These are phyloP conservation scores for Peromyscus maniculatus DNA, from an alignment of 2,113 vertebrate genomes.

Conservation along the genomic window DNA sequence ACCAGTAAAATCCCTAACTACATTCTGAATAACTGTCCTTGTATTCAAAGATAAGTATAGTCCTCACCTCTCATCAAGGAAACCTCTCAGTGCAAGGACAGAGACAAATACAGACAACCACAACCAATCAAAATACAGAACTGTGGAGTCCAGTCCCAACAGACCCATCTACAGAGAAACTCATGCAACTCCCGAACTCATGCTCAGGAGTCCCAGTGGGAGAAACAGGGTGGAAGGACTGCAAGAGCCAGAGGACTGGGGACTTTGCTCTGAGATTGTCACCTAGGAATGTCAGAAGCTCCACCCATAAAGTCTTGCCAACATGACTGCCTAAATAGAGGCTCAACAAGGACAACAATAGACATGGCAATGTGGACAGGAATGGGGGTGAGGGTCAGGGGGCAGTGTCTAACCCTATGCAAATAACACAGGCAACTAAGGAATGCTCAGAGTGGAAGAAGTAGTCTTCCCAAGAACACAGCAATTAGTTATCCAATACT, in stretches of 20 bases:
- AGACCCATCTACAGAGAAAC: no score
- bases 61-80: neutral
- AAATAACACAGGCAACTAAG: neutral
- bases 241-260: neutral
- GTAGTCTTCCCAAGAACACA: neutral
- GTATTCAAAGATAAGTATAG: no score
- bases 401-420: neutral
- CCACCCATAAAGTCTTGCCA: neutral
- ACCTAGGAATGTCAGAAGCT: neutral
- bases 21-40: no score
- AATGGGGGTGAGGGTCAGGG: neutral
- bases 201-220: neutral
- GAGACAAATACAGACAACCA: neutral
- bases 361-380: no score
- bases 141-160: neutral
- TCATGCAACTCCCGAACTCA: neutral
- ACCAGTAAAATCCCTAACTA: neutral
- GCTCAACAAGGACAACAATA: neutral
- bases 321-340: neutral
- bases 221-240: no score
- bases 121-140: neutral
- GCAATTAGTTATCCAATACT: neutral
- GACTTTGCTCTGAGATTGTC: neutral
- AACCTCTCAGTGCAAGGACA: neutral
- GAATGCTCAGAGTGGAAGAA: neutral